Evolutionary conservation across 30 jellyfish, hydroid and myxozoan species (phyloP).

Genomic region (Aurelia sp.): DNA sequence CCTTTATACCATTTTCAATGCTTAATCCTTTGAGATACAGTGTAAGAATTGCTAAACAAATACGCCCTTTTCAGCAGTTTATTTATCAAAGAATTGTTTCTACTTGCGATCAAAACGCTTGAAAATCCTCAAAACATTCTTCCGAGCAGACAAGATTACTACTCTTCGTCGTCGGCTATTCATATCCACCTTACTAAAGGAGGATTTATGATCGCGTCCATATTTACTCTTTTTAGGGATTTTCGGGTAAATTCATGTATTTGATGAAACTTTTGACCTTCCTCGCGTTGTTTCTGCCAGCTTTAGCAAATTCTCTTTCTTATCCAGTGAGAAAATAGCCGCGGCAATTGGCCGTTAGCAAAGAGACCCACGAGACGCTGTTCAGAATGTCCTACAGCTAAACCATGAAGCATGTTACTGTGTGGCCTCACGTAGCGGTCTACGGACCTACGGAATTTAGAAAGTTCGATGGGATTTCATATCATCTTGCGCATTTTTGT

Average conservation of each 20-base stretch:
- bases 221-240: slow-evolving; percentile 23
- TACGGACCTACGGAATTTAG: no score
- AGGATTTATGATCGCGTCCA: slow-evolving; percentile 4
- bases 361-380: no score
- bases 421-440: no score
- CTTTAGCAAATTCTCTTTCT: slow-evolving; percentile 18
- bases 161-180: slow-evolving; percentile 5
- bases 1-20: not conserved
- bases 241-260: slow-evolving; percentile 20
- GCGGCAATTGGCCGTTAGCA: not conserved
- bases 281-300: slow-evolving; percentile 5
- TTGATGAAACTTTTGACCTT: slow-evolving; percentile 44
- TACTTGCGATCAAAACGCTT: not conserved
- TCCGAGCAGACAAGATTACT: not conserved
- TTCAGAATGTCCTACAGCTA: no score
- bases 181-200: not conserved
- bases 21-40: not conserved
- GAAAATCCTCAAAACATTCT: not conserved
- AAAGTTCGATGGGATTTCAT: no score
- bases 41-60: slow-evolving; percentile 13
- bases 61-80: no score
- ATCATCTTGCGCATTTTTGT: no score
- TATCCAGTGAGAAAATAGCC: slow-evolving; percentile 10
- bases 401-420: no score
- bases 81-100: not conserved